Evolutionary conservation across 2,797 vertebrate species (phyloP).

Genomic region (Acanthurus leucopareius): DNA sequence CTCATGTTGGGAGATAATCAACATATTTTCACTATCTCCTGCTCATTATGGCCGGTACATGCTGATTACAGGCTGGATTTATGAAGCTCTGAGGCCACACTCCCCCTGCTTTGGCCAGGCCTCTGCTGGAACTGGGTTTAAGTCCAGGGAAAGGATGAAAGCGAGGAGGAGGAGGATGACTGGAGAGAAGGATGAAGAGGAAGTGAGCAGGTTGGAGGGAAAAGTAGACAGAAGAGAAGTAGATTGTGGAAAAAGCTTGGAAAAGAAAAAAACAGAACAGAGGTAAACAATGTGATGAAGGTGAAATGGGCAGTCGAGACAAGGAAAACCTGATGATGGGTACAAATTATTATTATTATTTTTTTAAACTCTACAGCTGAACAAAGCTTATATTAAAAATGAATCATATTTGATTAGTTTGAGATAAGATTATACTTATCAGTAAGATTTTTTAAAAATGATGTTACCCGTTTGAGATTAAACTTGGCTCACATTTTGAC

Average conservation of each 20-base stretch:
- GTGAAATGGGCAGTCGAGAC: not conserved
- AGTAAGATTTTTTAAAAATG: not conserved
- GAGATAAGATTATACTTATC: not conserved
- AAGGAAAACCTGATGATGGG: not conserved
- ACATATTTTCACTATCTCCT: constrained; percentile 76
- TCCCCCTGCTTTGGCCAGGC: constrained; percentile 60
- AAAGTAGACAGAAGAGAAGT: not conserved
- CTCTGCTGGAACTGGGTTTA: constrained; percentile 46
- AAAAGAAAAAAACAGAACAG: not conserved
- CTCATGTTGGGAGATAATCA: constrained; percentile 70
- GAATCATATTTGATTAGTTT: not conserved
- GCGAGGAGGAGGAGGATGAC: constrained; percentile 11
- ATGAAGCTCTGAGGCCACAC: constrained; percentile 69
- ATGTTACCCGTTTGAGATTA: not conserved
- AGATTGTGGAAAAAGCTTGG: not conserved
- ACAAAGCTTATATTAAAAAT: not conserved
- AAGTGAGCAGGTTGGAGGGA: constrained; percentile 8
- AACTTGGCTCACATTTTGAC: not conserved
- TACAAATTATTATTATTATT: no score
- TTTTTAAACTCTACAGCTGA: not conserved
- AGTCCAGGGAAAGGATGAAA: constrained; percentile 35
- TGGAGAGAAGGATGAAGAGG: constrained; percentile 24
- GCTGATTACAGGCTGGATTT: constrained; percentile 78
- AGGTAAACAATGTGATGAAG: not conserved
- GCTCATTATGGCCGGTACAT: constrained; percentile 76